phyloP scores from a whole-genome alignment of 2,888 invertebrate species.

The Lathronympha strigana region DNA sequence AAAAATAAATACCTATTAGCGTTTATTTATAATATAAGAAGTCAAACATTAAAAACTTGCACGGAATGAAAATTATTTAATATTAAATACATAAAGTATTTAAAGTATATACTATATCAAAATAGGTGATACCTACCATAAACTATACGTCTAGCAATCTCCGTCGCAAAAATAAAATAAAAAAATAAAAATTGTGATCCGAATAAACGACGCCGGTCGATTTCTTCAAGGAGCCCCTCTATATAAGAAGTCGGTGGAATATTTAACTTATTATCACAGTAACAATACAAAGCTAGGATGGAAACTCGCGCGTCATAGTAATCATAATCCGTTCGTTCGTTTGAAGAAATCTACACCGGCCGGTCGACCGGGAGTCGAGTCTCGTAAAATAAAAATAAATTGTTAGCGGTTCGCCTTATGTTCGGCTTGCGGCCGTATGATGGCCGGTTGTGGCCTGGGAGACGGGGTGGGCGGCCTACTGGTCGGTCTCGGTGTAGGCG shows the following conservation, averaged over 20 bases:
- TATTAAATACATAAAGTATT: conserved; percentile 74
- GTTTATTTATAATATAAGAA: conserved; percentile 39
- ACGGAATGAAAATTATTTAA: conserved; percentile 80
- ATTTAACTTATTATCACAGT: conserved; percentile 71
- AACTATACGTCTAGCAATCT: conserved; percentile 63
- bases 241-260: conserved; percentile 42
- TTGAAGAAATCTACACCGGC: conserved; percentile 80
- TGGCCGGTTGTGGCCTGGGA: conserved; percentile 45
- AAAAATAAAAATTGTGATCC: conserved; percentile 77
- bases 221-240: conserved; percentile 70
- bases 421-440: conserved; percentile 58
- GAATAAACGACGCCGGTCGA: conserved; percentile 73
- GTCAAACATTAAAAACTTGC: conserved; percentile 65
- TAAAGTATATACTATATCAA: conserved; percentile 73
- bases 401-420: conserved; percentile 46
- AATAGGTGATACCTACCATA: conserved; percentile 66
- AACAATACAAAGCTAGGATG: conserved; percentile 79
- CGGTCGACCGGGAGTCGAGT: conserved; percentile 49
- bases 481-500: conserved; percentile 64
- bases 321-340: conserved; percentile 63
- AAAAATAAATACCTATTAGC: conserved; percentile 47
- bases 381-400: conserved; percentile 36
- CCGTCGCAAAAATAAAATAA: conserved; percentile 72
- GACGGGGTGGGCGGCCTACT: conserved; percentile 48
- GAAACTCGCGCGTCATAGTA: conserved; percentile 62